Evolutionary conservation across 2,113 vertebrate species (phyloP), one percentile per base, ranked within the genome.

Genomic region (Cebidichthys violaceus): DNA sequence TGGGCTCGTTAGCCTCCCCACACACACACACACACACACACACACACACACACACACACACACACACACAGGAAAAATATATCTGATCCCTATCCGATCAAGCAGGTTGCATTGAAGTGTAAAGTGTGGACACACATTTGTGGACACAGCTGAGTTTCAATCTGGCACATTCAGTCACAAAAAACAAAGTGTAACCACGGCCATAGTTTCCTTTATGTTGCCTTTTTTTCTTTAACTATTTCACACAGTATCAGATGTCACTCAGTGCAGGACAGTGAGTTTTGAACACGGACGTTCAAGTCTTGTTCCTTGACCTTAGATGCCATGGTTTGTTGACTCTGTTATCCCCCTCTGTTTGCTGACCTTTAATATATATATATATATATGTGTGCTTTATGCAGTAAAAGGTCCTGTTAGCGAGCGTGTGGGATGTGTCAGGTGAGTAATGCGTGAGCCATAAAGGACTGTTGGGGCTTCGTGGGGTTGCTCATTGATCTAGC

Each of bases 401-500:
- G 50, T 70, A 47, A 78, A 72, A 60, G 64, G 15, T 70, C 41
- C 70, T 65, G 68, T 83, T 59, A 78, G 73, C 17, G 24, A 3
- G 27, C 0, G 10, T 45, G 14, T 52, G 78, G 77, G 27, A 15
- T 31, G 62, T 65, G 70, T 67, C 24, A 17, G 24, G 45, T 82
- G 75, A 78, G 45, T 87, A 70, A 85, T 75, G 70, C 77, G 67
- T 61, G 62, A 72, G 37, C 55, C 54, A 52, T 83, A 52, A 87
- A 85, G 54, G 66, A 79, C 41, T 79, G 69, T 47, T 66, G 50
- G 74, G 72, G 57, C 61, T 68, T 52, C 9, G 77, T 75, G 69
- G 66, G 43, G 20, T 54, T 75, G 71, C 77, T 75, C 81, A 90
- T 29, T 82, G 79, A 90, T 90, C 80, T 18, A 9, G 61, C 50